Conservation (phyloP, 2,888 invertebrate genomes). For the Yponomeuta sedellus region DNA sequence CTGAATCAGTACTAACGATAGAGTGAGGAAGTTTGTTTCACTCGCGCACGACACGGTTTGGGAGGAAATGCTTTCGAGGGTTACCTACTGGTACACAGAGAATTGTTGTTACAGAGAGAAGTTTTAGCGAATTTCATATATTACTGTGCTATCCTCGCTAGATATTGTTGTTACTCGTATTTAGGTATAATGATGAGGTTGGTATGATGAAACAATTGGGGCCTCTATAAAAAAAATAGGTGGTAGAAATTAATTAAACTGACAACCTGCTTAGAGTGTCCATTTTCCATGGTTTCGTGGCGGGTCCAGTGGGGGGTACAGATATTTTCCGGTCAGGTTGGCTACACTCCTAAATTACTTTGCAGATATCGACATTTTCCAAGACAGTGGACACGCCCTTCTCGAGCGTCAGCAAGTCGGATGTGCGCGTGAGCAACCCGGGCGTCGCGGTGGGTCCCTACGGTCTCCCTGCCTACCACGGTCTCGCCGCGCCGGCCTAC, state of each 20-base stretch:
- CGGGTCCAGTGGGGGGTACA: background rate
- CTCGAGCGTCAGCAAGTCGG: constrained; percentile 82
- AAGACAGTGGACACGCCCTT: constrained; percentile 84
- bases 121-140: background rate
- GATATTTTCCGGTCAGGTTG: background rate
- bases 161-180: no score
- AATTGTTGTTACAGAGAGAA: no score
- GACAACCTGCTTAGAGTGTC: no score
- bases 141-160: background rate
- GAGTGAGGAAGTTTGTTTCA: no score
- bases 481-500: constrained; percentile 27
- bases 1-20: no score
- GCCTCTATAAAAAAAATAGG: no score
- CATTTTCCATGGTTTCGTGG: background rate
- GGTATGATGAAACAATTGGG: no score
- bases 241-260: no score
- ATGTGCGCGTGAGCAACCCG: constrained; percentile 83
- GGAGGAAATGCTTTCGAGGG: no score
- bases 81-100: no score
- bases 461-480: constrained; percentile 20
- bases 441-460: constrained; percentile 58
- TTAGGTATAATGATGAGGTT: no score
- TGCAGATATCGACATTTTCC: constrained; percentile 80
- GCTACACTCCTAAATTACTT: background rate
- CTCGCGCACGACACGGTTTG: no score